Evolutionary conservation across 2,888 invertebrate genomes (phyloP), one percentile per base, ranked within the genome.

Genomic region (Eilema sororculum): DNA sequence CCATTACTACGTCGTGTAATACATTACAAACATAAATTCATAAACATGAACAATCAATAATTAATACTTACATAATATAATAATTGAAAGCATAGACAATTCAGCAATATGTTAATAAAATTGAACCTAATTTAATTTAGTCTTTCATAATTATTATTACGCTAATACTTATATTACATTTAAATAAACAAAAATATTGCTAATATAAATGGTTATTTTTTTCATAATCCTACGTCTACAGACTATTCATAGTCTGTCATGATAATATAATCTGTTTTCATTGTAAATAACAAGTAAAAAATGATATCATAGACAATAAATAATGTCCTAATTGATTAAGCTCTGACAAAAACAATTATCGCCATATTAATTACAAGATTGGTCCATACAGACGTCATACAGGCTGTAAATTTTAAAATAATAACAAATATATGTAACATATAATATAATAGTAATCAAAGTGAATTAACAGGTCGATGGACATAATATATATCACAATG

Each of bases 401-500:
- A 71, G 22, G 25, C 28, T 28, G 57, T n/a, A 41, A 67, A 58
- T 22, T 57, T 59, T 30, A 61, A 65, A 73, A 65, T 33, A 46
- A 30, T 41, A 66, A 57, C 56, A 66, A 25, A n/a, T n/a, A n/a
- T n/a, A n/a, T n/a, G n/a, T n/a, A 25, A 25, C 37, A 33, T 57
- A 30, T 4, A 58, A 37, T 72, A 77, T 33, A 70, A 70, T 65
- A 84, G 82, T 77, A 76, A 78, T 76, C 68, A 70, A 78, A 80
- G 76, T 80, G 80, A 84, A 74, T 82, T 79, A 85, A 85, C 82
- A 81, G 82, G 73, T 82, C 86, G 83, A 84, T 87, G 90, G 88
- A 88, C 77, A 78, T 56, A 83, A 56, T 83, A 87, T 82, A 86
- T 89, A 88, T 90, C 89, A 90, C 89, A 89, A 82, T 41, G 10